Conservation (phyloP, 1,140 invertebrate species). For the Panulirus ornatus region DNA sequence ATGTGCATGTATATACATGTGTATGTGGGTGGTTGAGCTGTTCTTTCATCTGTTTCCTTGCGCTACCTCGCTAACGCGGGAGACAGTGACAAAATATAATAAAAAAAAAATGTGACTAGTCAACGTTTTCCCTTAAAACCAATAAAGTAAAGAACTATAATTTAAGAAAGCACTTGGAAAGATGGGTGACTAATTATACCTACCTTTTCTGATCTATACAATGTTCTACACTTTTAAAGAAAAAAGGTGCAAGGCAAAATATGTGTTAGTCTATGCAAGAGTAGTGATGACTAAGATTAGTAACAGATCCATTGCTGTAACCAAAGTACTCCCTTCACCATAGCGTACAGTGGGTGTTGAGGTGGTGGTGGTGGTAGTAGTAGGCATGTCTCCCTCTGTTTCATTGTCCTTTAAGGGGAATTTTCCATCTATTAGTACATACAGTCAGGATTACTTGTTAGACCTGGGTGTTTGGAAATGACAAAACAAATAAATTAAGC, state of each 20-base stretch:
- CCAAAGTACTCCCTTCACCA: constrained; percentile 69
- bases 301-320: background rate
- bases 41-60: too few relatives aligned
- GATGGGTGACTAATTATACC: too few relatives aligned
- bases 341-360: constrained; percentile 65
- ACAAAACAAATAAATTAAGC: constrained; percentile 9
- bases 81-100: too few relatives aligned
- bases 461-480: background rate
- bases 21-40: too few relatives aligned
- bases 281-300: constrained; percentile 25
- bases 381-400: constrained; percentile 49
- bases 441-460: constrained; percentile 17
- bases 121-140: too few relatives aligned
- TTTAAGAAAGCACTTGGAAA: background rate
- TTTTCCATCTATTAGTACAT: constrained; percentile 60
- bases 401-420: constrained; percentile 64
- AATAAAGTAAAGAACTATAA: background rate
- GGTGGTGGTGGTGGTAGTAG: constrained; percentile 62
- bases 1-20: too few relatives aligned
- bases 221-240: background rate
- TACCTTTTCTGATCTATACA: background rate
- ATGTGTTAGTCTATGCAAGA: constrained; percentile 36
- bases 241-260: background rate
- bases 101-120: too few relatives aligned
- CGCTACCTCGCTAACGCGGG: too few relatives aligned